Base-by-base conservation (phyloP, 2,113 vertebrate genomes). In the Microtus montanus region DNA sequence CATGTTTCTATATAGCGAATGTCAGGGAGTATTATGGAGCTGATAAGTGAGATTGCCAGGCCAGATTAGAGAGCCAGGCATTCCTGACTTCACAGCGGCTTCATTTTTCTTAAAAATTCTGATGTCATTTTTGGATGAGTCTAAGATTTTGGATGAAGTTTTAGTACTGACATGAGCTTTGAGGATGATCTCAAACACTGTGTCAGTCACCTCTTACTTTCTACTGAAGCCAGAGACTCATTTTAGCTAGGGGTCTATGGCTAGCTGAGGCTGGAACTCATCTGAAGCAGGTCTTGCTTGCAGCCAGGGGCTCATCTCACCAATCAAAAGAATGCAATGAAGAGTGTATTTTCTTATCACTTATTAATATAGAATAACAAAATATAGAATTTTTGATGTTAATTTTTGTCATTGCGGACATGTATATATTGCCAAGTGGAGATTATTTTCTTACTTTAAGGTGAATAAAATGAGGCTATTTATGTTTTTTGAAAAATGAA, bases 71-170 rank as follows among this genome's bases (percentile, higher is more conserved):
- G 49, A 77, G 49, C 47, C n/a, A 35, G 28, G 7, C 0, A 63
- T 38, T 41, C 0, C 22, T 78, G 3, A 49, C 33, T 86, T 90
- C 82, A 95, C 85, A 75, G 38, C 33, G 71, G 80, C 63, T 85
- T 95, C 87, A 30, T 91, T 94, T 93, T n/a, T 33, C 70, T 95
- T 92, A 70, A 89, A 89, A 89, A 44, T 79, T 92, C 28, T 95
- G 84, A 91, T 38, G 80, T 80, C n/a, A 90, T 68, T 54, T 90
- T 93, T 92, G 68, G 26, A 68, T 71, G 28, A 80, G 20, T 47
- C 38, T 80, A 61, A 91, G 82, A 89, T 47, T 93, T 44, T 87
- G 44, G 41, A 41, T 38, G 38, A 58, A 15, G 74, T 84, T 94
- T 89, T 73, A 63, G 12, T 68, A 54, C 13, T 89, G 66, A 84